These are phyloP conservation scores for Nasonia oneida DNA, from an alignment of 2,888 invertebrate genomes.

Conservation along the genomic window DNA sequence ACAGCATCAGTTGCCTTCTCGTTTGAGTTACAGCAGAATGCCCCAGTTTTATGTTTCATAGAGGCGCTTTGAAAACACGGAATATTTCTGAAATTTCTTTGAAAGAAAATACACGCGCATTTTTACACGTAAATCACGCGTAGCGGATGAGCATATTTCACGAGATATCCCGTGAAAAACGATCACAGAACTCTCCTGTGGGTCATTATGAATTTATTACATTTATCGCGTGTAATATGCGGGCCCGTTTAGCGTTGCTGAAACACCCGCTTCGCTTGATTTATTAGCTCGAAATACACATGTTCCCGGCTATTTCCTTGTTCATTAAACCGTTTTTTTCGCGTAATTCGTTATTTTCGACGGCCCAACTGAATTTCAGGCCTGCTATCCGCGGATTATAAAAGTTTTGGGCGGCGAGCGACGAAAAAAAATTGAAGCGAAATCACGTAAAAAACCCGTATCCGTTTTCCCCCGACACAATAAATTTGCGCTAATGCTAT, in stretches of 20 bases:
- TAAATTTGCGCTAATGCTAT: slow-evolving; percentile 18
- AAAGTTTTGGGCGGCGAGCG: neutral
- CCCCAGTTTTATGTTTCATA: neutral
- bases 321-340: neutral
- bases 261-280: slow-evolving; percentile 38
- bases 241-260: slow-evolving; percentile 49
- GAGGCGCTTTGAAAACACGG: neutral
- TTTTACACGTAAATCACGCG: slow-evolving; percentile 48
- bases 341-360: neutral
- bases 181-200: slow-evolving; percentile 48
- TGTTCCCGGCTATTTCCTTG: slow-evolving; percentile 1
- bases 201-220: slow-evolving; percentile 59
- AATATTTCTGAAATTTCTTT: neutral
- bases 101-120: neutral
- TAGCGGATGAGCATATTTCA: slow-evolving; percentile 30
- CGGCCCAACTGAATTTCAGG: neutral
- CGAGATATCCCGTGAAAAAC: slow-evolving; percentile 46
- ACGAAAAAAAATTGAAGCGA: neutral
- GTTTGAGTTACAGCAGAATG: neutral
- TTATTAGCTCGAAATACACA: slow-evolving; percentile 16
- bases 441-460: neutral
- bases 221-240: slow-evolving; percentile 40
- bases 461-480: slow-evolving; percentile 2
- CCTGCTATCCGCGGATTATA: neutral
- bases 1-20: too few species aligned